phyloP scores from a whole-genome alignment of 2,797 vertebrate species.

The Squalus acanthias region DNA sequence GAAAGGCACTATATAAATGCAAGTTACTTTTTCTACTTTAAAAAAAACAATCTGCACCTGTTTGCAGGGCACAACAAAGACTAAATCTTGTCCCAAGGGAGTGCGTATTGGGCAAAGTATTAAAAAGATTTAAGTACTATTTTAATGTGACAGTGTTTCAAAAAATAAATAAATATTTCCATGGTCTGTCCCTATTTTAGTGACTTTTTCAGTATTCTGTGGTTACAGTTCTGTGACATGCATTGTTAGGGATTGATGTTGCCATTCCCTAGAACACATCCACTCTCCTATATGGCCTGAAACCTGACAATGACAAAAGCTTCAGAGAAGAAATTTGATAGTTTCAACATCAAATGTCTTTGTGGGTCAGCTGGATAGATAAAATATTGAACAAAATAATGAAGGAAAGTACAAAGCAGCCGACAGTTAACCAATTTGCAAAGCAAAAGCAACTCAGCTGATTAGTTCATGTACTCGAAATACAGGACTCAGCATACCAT shows the following conservation, averaged over 20 bases:
- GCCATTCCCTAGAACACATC: neutral
- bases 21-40: neutral
- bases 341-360: neutral
- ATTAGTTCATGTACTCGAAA: neutral
- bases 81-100: neutral
- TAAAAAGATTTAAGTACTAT: neutral
- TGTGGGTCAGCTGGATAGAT: neutral
- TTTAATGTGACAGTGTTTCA: neutral
- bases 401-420: neutral
- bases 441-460: neutral
- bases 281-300: slow-evolving; percentile 1
- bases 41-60: neutral
- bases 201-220: neutral
- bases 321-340: neutral
- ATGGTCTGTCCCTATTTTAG: neutral
- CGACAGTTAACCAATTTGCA: neutral
- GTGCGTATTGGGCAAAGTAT: neutral
- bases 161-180: neutral
- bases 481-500: neutral
- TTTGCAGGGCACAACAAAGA: neutral
- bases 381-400: neutral
- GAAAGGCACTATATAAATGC: neutral
- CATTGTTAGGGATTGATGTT: neutral
- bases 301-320: neutral
- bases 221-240: neutral